These are phyloP conservation scores for Neodontobutis hainanensis DNA, from an alignment of 2,113 vertebrate species.

Conservation along the genomic window DNA sequence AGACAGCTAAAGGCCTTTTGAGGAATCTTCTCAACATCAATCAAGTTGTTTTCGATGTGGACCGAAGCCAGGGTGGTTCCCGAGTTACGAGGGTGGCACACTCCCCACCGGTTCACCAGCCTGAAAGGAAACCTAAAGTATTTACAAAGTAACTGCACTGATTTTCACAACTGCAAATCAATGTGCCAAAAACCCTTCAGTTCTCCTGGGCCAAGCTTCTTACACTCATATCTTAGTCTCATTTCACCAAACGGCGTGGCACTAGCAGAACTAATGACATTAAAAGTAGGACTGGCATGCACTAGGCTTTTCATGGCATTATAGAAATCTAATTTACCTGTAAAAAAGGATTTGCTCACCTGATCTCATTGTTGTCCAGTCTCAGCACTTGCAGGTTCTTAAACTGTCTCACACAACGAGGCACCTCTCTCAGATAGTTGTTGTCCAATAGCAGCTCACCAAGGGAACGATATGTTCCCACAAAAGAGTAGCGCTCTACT, in stretches of 20 bases:
- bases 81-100: conserved; percentile 78
- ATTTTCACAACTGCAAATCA: not conserved
- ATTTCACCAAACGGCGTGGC: not conserved
- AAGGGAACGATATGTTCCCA: conserved; percentile 77
- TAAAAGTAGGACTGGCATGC: not conserved
- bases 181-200: not conserved
- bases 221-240: too few species aligned
- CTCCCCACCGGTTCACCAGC: conserved; percentile 75
- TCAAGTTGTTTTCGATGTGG: conserved; percentile 83
- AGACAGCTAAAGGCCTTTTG: conserved; percentile 79
- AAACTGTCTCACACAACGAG: conserved; percentile 78
- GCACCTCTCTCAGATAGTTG: conserved; percentile 78
- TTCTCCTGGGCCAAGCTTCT: not conserved
- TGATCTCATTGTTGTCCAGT: conserved; percentile 82
- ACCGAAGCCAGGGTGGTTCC: conserved; percentile 77
- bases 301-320: conserved; percentile 13
- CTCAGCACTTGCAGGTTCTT: conserved; percentile 75
- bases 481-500: conserved; percentile 70
- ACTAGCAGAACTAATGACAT: conserved; percentile 8
- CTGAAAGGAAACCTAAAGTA: conserved; percentile 60
- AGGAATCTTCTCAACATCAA: conserved; percentile 71
- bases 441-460: conserved; percentile 79
- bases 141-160: conserved; percentile 1
- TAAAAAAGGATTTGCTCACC: conserved; percentile 50
- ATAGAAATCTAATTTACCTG: not conserved